Conservation (phyloP, 2,888 invertebrate genomes). For the Cataglyphis livida region DNA sequence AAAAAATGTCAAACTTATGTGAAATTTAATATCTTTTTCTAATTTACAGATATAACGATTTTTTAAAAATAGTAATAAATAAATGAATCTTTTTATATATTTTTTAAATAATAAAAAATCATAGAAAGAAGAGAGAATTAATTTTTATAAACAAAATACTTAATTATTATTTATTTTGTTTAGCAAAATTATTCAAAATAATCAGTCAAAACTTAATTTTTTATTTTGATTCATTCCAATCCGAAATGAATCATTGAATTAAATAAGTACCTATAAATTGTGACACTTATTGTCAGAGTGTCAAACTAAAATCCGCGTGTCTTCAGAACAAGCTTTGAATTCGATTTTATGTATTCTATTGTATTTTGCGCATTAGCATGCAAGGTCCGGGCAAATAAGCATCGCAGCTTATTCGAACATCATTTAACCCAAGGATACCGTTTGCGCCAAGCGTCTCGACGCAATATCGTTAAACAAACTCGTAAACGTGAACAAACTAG, state of each 20-base stretch:
- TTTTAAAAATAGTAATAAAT: background rate
- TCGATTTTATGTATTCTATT: background rate
- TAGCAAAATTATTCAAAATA: background rate
- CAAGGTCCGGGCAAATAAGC: conserved; percentile 54
- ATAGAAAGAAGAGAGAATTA: background rate
- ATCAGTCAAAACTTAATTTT: background rate
- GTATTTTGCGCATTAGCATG: conserved; percentile 38
- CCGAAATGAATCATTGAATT: background rate
- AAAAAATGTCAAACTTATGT: conserved; percentile 11
- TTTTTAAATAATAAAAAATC: background rate
- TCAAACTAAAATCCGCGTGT: background rate
- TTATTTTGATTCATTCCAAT: background rate
- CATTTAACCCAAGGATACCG: conserved; percentile 52
- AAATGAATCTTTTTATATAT: background rate
- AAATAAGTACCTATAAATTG: background rate
- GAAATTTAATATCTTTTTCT: background rate
- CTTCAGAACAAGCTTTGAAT: background rate
- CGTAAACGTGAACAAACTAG: conserved; percentile 68
- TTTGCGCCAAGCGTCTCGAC: conserved; percentile 36
- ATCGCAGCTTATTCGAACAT: conserved; percentile 43
- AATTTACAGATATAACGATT: background rate
- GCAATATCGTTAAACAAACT: conserved; percentile 72
- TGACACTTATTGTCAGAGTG: background rate
- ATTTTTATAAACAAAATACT: background rate
- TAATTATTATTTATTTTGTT: background rate